A percentile compares a stretch with the other conserved stretches of the same genome.
These are phyloP conservation scores for Bradypus variegatus DNA, from an alignment of 2,797 vertebrate species.

Conservation along the genomic window DNA sequence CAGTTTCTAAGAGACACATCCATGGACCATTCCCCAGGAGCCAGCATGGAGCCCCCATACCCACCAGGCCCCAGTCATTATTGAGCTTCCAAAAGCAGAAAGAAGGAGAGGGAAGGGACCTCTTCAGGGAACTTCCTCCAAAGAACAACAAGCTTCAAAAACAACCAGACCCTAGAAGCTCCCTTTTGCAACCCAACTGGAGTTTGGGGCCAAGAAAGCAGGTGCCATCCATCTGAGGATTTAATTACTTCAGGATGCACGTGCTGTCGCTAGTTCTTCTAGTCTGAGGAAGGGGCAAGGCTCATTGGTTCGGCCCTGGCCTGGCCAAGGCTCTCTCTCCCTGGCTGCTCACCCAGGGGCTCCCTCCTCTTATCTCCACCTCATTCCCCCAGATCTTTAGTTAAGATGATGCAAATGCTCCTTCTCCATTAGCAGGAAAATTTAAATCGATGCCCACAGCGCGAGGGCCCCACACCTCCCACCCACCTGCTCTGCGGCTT, in stretches of 20 bases:
- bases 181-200: not conserved
- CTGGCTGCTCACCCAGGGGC: rapidly evolving
- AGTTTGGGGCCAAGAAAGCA: not conserved
- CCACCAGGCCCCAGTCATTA: not conserved
- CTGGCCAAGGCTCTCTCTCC: no score
- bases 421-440: not conserved
- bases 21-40: not conserved
- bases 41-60: not conserved
- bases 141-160: not conserved
- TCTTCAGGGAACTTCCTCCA: not conserved
- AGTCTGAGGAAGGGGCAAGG: not conserved
- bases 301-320: not conserved
- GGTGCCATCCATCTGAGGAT: rapidly evolving
- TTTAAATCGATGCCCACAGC: not conserved
- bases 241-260: rapidly evolving
- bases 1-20: not conserved
- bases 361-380: not conserved
- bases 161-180: not conserved
- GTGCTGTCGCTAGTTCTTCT: rapidly evolving
- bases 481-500: rapidly evolving
- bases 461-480: not conserved
- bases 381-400: not conserved
- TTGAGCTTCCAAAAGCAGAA: not conserved
- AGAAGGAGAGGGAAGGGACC: not conserved
- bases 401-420: not conserved